Conservation (phyloP, 2,888 invertebrate genomes). For the Bruchidius siliquastri region DNA sequence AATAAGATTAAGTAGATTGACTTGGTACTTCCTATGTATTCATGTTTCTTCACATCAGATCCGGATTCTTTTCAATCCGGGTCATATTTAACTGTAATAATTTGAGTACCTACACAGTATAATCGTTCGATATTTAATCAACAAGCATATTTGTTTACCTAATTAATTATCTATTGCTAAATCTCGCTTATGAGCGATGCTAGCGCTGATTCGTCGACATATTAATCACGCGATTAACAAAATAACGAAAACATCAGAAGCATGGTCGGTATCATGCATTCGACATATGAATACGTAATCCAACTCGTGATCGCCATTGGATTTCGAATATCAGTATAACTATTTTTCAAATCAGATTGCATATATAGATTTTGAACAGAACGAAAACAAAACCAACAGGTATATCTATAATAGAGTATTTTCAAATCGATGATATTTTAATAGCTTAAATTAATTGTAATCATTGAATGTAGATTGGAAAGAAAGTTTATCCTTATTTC, state of each 20-base stretch:
- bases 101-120: not conserved
- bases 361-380: too few species aligned
- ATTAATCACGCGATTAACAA: not conserved
- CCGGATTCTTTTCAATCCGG: too few species aligned
- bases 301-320: not conserved
- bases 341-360: not conserved
- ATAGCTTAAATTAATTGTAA: too few species aligned
- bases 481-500: too few species aligned
- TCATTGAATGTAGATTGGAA: too few species aligned
- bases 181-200: not conserved
- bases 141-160: not conserved
- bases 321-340: not conserved
- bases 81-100: not conserved
- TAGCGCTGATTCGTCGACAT: not conserved
- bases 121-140: not conserved
- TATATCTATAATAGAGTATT: too few species aligned
- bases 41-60: too few species aligned
- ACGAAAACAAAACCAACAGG: too few species aligned
- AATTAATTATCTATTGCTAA: not conserved
- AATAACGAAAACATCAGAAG: not conserved
- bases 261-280: not conserved
- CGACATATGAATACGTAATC: not conserved
- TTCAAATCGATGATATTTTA: too few species aligned
- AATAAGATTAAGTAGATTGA: too few species aligned
- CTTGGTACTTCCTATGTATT: too few species aligned